Evolutionary conservation across 2,888 invertebrate species (phyloP).

Genomic region (Sphaerophoria taeniata): DNA sequence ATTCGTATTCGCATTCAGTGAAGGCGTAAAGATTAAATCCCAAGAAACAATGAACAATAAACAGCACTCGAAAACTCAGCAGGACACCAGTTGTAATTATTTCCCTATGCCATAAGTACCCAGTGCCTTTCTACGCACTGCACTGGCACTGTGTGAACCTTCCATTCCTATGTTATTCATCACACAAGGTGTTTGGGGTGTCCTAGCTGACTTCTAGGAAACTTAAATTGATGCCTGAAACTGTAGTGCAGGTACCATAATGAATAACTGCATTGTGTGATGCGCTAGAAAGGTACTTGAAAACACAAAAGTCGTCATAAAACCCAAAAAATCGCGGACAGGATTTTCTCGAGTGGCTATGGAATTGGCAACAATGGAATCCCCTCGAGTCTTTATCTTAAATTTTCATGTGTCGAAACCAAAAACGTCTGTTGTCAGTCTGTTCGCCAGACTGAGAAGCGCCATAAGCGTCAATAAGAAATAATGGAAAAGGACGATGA

Average conservation of each 20-base stretch:
- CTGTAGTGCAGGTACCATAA: slow-evolving; percentile 8
- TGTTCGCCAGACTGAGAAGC: slow-evolving; percentile 65
- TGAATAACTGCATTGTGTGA: slow-evolving; percentile 19
- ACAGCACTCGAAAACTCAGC: slow-evolving; percentile 77
- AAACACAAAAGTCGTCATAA: slow-evolving; percentile 47
- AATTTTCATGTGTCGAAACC: slow-evolving; percentile 13
- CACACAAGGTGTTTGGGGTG: slow-evolving; percentile 61
- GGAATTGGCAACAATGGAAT: slow-evolving; percentile 63
- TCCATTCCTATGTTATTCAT: slow-evolving; percentile 36
- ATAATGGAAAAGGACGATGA: not conserved
- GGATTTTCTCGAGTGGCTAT: slow-evolving; percentile 64
- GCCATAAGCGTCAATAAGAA: slow-evolving; percentile 68
- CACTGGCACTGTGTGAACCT: too few relatives aligned
- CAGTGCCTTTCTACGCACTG: slow-evolving; percentile 1
- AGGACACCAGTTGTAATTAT: slow-evolving; percentile 71
- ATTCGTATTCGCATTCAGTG: slow-evolving; percentile 50
- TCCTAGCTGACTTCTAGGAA: slow-evolving; percentile 49
- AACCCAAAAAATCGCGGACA: slow-evolving; percentile 57
- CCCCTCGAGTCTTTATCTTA: slow-evolving; percentile 44
- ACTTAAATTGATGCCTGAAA: not conserved
- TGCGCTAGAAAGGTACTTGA: not conserved
- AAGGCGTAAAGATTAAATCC: slow-evolving; percentile 77
- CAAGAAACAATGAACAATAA: slow-evolving; percentile 76
- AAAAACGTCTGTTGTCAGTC: slow-evolving; percentile 21
- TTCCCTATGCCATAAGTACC: slow-evolving; percentile 18